These are phyloP conservation scores for Erebia ligea DNA, from an alignment of 2,888 invertebrate genomes.

Conservation along the genomic window DNA sequence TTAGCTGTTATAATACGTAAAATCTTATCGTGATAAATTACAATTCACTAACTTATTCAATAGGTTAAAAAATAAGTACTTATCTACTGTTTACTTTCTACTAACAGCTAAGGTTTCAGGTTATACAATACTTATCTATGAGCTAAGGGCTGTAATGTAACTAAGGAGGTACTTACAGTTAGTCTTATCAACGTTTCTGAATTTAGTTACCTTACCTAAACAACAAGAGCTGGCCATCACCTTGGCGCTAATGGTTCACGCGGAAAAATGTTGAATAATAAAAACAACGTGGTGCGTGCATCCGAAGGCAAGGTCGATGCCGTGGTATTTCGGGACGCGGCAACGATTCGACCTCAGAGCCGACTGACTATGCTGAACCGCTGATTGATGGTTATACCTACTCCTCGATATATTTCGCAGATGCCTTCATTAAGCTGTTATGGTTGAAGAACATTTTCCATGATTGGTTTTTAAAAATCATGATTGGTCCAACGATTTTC, in stretches of 20 bases:
- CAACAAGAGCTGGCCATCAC: conserved; percentile 62
- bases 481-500: neutral
- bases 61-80: too few relatives aligned
- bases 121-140: too few relatives aligned
- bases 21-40: neutral
- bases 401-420: conserved; percentile 60
- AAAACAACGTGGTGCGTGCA: conserved; percentile 74
- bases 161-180: too few relatives aligned
- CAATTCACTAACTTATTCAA: too few relatives aligned
- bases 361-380: conserved; percentile 59
- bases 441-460: conserved; percentile 44
- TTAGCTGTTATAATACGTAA: neutral
- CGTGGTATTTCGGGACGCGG: conserved; percentile 75
- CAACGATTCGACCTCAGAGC: conserved; percentile 58
- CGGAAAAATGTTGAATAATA: conserved; percentile 71
- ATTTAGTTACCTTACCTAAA: conserved; percentile 34
- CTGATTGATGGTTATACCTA: conserved; percentile 64
- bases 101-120: too few relatives aligned
- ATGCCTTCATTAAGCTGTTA: conserved; percentile 51
- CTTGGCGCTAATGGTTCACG: conserved; percentile 63
- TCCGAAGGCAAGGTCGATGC: conserved; percentile 76
- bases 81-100: too few relatives aligned
- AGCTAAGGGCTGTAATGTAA: too few relatives aligned
- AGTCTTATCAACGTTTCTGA: neutral
- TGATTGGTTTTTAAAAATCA: neutral